Percentiles rank a stretch among this genome's conserved stretches.
These are phyloP conservation scores for Cephalopachus bancanus DNA, from an alignment of 2,797 vertebrate genomes.

Conservation along the genomic window DNA sequence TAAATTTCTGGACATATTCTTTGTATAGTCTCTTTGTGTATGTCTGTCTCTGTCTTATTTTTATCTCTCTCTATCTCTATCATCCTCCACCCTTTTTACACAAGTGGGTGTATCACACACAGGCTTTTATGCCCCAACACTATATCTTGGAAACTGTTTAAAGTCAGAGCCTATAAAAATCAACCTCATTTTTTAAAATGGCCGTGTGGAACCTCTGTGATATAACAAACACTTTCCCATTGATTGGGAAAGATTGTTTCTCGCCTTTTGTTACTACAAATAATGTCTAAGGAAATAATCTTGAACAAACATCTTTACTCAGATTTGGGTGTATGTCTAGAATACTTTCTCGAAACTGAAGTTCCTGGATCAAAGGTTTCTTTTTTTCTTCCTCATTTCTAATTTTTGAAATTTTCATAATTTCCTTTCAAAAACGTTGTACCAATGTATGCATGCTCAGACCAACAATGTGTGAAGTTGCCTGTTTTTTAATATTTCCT, in stretches of 20 bases:
- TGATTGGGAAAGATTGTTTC: not conserved
- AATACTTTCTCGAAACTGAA: slow-evolving; percentile 25
- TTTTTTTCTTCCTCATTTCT: slow-evolving; percentile 39
- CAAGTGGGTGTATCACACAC: not conserved
- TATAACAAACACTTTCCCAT: not conserved
- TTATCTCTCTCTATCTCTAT: not conserved
- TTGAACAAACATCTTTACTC: not conserved
- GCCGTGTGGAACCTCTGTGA: not conserved
- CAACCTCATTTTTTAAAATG: not conserved
- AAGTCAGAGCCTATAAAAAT: not conserved
- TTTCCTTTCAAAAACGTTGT: slow-evolving; percentile 34
- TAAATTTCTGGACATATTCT: not conserved
- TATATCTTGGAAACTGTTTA: not conserved
- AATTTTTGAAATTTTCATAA: slow-evolving; percentile 50
- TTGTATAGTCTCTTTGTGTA: no score
- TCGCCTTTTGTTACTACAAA: not conserved
- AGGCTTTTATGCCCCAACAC: not conserved
- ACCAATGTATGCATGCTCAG: not conserved
- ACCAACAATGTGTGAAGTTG: not conserved
- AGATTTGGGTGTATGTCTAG: not conserved
- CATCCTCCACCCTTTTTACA: not conserved
- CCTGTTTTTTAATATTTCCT: not conserved
- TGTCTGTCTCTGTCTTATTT: not conserved
- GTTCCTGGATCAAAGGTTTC: not conserved
- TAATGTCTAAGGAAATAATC: not conserved